phyloP scores from a whole-genome alignment of 2,888 invertebrate species.

The Parnassius glacialis region DNA sequence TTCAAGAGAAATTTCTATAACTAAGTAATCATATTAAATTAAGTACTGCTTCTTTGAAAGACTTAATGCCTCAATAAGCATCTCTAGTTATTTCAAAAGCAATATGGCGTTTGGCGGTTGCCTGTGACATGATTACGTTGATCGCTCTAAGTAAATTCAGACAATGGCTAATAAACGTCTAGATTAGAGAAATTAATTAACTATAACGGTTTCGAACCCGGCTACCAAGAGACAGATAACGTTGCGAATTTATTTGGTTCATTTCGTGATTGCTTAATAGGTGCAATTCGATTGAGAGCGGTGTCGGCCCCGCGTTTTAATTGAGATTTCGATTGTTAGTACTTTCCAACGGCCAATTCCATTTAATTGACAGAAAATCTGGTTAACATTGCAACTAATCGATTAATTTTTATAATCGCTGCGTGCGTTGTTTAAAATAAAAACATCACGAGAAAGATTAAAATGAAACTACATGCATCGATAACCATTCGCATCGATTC shows the following conservation, averaged over 20 bases:
- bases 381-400: constrained; percentile 13
- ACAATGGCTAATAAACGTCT: constrained; percentile 45
- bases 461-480: no score
- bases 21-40: neutral
- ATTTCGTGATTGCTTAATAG: constrained; percentile 24
- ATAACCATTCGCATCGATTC: no score
- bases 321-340: constrained; percentile 20
- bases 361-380: constrained; percentile 20
- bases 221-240: constrained; percentile 23
- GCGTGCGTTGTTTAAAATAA: no score
- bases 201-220: constrained; percentile 26
- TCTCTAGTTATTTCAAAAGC: constrained; percentile 12
- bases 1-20: no score
- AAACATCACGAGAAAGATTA: no score
- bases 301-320: constrained; percentile 16
- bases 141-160: constrained; percentile 27
- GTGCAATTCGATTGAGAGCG: constrained; percentile 17
- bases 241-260: constrained; percentile 17
- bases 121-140: constrained; percentile 3
- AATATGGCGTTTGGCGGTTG: constrained; percentile 1
- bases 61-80: constrained; percentile 10
- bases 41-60: neutral
- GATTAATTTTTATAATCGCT: constrained; percentile 5
- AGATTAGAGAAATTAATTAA: constrained; percentile 41
- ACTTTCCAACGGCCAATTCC: constrained; percentile 22